These are phyloP conservation scores for Orthonevra nobilis DNA, from an alignment of 2,888 invertebrate genomes.

Conservation along the genomic window DNA sequence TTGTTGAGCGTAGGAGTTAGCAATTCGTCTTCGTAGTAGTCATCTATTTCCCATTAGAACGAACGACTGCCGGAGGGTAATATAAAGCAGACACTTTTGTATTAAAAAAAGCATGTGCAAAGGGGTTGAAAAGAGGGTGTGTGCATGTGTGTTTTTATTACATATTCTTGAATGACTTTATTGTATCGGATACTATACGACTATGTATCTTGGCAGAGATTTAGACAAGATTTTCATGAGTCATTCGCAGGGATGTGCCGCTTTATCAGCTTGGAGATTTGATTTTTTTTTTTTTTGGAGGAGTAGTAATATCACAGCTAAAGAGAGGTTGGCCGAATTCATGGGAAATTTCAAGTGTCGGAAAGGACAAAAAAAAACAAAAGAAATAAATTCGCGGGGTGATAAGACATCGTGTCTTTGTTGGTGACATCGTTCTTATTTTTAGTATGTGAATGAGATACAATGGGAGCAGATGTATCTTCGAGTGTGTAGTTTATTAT, in stretches of 20 bases:
- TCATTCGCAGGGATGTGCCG: constrained; percentile 9
- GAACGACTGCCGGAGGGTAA: constrained; percentile 13
- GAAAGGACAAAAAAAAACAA: background rate
- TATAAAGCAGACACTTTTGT: background rate
- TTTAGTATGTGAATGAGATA: constrained; percentile 21
- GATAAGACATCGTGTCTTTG: background rate
- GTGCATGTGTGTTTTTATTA: too few relatives aligned
- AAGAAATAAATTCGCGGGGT: constrained; percentile 8
- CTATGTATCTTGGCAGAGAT: constrained; percentile 28
- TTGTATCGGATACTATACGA: background rate
- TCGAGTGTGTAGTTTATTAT: too few relatives aligned
- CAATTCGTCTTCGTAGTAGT: background rate
- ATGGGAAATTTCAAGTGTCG: constrained; percentile 24
- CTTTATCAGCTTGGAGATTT: too few relatives aligned
- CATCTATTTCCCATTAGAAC: constrained; percentile 3
- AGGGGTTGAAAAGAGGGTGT: too few relatives aligned
- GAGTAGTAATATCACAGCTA: too few relatives aligned
- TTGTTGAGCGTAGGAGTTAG: constrained; percentile 3
- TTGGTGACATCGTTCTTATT: constrained; percentile 11
- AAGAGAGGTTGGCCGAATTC: constrained; percentile 16
- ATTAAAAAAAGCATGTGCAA: too few relatives aligned
- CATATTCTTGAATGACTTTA: too few relatives aligned
- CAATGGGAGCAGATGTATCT: background rate
- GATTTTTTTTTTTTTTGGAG: too few relatives aligned
- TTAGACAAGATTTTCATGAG: constrained; percentile 22